Evolutionary conservation across 2,797 vertebrate species (phyloP), one percentile per base, ranked within the genome.

Genomic region (Macrochelys suwanniensis): DNA sequence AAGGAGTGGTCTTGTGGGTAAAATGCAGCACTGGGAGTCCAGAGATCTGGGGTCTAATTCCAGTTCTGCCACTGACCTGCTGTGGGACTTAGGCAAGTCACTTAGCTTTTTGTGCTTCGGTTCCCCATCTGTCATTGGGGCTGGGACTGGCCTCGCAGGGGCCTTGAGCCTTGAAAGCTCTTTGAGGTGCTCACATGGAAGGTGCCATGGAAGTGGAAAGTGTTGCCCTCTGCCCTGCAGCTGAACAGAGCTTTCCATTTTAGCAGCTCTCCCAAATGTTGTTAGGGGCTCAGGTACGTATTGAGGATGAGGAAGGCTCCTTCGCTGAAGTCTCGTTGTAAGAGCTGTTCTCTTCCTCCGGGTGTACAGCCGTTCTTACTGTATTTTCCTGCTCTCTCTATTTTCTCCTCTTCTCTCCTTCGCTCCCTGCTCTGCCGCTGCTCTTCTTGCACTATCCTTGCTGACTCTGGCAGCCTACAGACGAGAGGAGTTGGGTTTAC

Each of bases 401-500:
- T 95, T 97, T 96, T 96, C 87, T 91, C 85, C 93, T 97, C 93
- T 97, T 98, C 97, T 98, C 97, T 97, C 98, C 97, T 98, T 97
- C 88, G 89, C 97, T 98, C 98, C 97, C 98, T 98, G 98, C 97
- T 96, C 97, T 97, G 96, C 97, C 92, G 97, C 93, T 98, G 98
- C 97, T 94, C 98, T 95, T 97, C 97, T 96, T 95, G 97, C 98
- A 97, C 97, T 92, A 95, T 92, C 98, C 98, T 98, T 93, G 95
- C 97, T 97, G 97, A 98, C 98, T 98, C 98, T 98, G 98, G 96
- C 99, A 99, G 99, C 99, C 99, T 98, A 99, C 99, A 97, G 99
- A 99, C 95, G 99, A 99, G 98, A 99, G 98, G 99, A 99, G 99
- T 98, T 99, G 99, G 99, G 99, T 99, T 98, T 99, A 99, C 98